Conservation (phyloP, 2,113 vertebrate genomes). For the Echinops telfairi region DNA sequence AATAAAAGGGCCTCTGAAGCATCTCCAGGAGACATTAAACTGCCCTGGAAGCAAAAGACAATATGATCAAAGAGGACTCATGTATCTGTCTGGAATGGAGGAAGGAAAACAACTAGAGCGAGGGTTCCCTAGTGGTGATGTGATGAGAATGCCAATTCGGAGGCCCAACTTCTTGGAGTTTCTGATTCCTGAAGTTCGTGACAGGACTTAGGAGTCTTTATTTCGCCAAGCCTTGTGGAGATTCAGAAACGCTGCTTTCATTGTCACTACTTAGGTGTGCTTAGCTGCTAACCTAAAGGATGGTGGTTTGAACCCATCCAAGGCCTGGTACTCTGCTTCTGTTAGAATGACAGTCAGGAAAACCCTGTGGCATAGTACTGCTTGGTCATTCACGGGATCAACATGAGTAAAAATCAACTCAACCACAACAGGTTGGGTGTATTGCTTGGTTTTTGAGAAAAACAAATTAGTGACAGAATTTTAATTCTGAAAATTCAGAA, state of each 20-base stretch:
- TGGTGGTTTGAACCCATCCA: background rate
- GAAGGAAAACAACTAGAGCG: slow-evolving; percentile 66
- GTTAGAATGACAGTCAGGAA: background rate
- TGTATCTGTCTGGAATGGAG: slow-evolving; percentile 46
- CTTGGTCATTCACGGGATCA: background rate
- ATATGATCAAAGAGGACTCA: slow-evolving; percentile 69
- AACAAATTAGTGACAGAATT: background rate
- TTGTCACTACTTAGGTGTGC: background rate
- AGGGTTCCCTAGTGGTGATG: background rate
- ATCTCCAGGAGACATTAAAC: slow-evolving; percentile 73
- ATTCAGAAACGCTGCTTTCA: slow-evolving; percentile 3
- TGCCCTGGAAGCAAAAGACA: slow-evolving; percentile 65
- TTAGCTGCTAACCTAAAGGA: background rate
- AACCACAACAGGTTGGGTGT: background rate
- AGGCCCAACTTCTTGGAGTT: background rate
- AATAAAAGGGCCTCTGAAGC: slow-evolving; percentile 73
- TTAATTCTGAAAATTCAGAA: slow-evolving; percentile 39
- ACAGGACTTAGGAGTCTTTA: background rate
- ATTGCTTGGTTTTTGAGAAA: background rate
- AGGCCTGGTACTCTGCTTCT: background rate
- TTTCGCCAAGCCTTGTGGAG: background rate
- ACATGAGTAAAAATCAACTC: background rate
- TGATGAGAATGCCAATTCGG: slow-evolving; percentile 30
- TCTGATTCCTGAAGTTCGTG: background rate
- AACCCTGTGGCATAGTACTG: background rate